Evolutionary conservation across 1,140 invertebrate genomes (phyloP).

Genomic region (Saccostrea cuccullata): DNA sequence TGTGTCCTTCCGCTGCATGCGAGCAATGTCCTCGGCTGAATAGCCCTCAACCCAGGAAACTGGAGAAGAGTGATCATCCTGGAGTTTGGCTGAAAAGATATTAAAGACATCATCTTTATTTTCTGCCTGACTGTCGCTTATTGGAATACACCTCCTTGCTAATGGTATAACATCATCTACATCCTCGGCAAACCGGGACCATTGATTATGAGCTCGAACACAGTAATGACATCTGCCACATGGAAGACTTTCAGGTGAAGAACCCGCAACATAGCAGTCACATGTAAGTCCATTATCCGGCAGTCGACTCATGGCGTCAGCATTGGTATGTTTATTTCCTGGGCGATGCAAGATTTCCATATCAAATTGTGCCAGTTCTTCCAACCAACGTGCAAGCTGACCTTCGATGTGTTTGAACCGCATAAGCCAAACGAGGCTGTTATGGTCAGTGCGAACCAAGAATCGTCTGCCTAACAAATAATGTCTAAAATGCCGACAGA

Average conservation of each 20-base stretch:
- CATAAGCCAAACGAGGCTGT: constrained; percentile 54
- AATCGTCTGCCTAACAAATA: constrained; percentile 60
- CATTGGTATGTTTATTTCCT: constrained; percentile 62
- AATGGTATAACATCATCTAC: constrained; percentile 55
- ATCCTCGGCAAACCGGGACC: constrained; percentile 38
- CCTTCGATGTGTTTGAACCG: constrained; percentile 49
- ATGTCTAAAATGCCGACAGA: constrained; percentile 53
- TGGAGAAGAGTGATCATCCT: background rate
- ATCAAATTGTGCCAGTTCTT: constrained; percentile 60
- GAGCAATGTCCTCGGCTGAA: no score
- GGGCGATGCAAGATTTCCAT: constrained; percentile 63
- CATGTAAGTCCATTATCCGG: constrained; percentile 5
- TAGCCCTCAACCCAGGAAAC: background rate
- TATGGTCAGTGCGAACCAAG: constrained; percentile 58
- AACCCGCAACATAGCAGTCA: constrained; percentile 25
- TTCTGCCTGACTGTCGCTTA: background rate
- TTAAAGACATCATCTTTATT: background rate
- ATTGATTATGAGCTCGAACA: constrained; percentile 42
- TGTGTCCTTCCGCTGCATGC: background rate
- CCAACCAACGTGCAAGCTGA: constrained; percentile 66
- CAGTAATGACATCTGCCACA: constrained; percentile 50
- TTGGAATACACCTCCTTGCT: background rate
- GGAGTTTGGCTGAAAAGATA: background rate
- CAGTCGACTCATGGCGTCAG: constrained; percentile 59
- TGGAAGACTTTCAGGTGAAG: constrained; percentile 1